Percentiles rank a stretch among this genome's conserved stretches.
Evolutionary conservation across 2,888 invertebrate genomes (phyloP).

Genomic region (Neoascia interrupta): DNA sequence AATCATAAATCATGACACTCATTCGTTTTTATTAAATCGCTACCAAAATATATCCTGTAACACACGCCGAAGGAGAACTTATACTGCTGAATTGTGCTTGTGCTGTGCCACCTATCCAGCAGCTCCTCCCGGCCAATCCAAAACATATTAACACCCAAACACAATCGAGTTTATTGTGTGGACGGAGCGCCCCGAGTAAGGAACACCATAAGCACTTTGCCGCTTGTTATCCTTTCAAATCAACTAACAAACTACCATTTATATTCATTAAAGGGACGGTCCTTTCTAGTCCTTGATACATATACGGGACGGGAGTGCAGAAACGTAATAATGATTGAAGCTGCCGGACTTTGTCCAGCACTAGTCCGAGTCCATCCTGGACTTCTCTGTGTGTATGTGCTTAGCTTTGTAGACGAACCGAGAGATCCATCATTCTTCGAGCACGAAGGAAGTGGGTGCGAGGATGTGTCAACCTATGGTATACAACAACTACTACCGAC

Average conservation of each 20-base stretch:
- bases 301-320: conserved; percentile 18
- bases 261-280: conserved; percentile 62
- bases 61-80: no score
- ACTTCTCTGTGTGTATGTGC: neutral
- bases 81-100: neutral
- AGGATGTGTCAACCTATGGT: conserved; percentile 49
- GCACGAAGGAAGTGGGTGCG: conserved; percentile 42
- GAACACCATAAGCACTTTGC: conserved; percentile 60
- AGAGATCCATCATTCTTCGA: conserved; percentile 65
- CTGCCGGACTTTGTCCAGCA: conserved; percentile 49
- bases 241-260: conserved; percentile 70
- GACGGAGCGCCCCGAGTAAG: neutral
- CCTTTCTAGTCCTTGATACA: conserved; percentile 1
- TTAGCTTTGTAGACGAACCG: conserved; percentile 11
- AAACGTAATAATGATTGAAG: conserved; percentile 61
- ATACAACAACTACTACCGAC: no score
- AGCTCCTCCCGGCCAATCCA: conserved; percentile 20
- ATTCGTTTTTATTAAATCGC: conserved; percentile 57
- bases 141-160: conserved; percentile 46
- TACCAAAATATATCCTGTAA: no score
- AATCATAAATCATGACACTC: conserved; percentile 59
- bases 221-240: conserved; percentile 68
- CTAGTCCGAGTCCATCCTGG: neutral
- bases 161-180: neutral
- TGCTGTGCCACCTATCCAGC: no score